phyloP scores from a whole-genome alignment of 2,888 invertebrate species.

The Polydesmus complanatus region DNA sequence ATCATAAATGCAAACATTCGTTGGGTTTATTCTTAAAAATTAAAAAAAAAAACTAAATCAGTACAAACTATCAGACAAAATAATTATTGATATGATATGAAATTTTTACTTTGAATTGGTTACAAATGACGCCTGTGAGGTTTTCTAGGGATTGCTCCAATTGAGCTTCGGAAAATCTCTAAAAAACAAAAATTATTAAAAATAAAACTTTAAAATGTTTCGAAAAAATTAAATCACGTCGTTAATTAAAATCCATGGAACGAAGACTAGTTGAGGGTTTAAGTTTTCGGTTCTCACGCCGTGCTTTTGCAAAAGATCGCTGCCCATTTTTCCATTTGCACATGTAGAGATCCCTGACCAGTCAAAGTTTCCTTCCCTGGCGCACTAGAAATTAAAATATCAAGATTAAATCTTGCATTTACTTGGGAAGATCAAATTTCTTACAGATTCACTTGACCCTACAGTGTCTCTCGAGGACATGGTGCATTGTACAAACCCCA shows the following conservation, averaged over 20 bases:
- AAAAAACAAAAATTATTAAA: neutral
- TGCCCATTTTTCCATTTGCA: slow-evolving; percentile 21
- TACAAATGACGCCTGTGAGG: slow-evolving; percentile 4
- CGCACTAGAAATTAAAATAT: slow-evolving; percentile 20
- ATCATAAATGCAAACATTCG: too few species aligned
- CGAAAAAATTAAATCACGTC: neutral
- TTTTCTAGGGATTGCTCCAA: slow-evolving; percentile 4
- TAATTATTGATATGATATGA: too few species aligned
- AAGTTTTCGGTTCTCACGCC: slow-evolving; percentile 22
- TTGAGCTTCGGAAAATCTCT: slow-evolving; percentile 1
- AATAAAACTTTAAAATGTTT: neutral
- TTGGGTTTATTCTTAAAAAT: too few species aligned
- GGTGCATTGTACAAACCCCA: slow-evolving; percentile 43
- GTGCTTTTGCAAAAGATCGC: slow-evolving; percentile 23
- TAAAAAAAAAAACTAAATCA: too few species aligned
- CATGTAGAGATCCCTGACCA: slow-evolving; percentile 22
- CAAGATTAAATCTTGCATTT: neutral
- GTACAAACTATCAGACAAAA: too few species aligned
- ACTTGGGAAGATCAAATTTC: neutral
- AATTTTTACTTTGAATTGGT: slow-evolving; percentile 12
- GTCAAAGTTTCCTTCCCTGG: slow-evolving; percentile 21
- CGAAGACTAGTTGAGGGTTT: slow-evolving; percentile 24
- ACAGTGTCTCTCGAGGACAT: slow-evolving; percentile 37
- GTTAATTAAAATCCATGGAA: slow-evolving; percentile 24
- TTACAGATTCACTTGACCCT: slow-evolving; percentile 21